phyloP scores from a whole-genome alignment of 2,797 vertebrate species.

The Tauraco hartlaubi region DNA sequence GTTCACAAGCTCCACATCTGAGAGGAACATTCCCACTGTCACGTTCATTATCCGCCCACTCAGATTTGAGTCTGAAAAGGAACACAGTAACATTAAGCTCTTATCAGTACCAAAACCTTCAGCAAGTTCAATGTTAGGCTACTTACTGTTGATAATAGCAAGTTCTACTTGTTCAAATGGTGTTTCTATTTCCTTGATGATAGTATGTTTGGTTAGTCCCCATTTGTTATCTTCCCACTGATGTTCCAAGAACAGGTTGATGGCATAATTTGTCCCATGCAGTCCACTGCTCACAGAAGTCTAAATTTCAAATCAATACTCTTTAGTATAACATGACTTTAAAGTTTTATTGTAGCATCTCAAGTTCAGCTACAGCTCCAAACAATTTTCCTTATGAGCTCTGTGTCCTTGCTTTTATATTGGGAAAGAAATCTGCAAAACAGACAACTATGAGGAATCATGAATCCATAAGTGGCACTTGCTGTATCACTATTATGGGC shows the following conservation, averaged over 20 bases:
- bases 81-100: background rate
- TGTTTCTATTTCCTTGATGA: constrained; percentile 68
- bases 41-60: constrained; percentile 34
- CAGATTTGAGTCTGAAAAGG: constrained; percentile 36
- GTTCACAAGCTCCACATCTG: constrained; percentile 63
- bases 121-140: background rate
- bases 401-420: background rate
- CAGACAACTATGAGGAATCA: background rate
- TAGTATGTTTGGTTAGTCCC: constrained; percentile 58
- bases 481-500: background rate
- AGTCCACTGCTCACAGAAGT: constrained; percentile 43
- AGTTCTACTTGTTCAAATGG: constrained; percentile 47
- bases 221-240: constrained; percentile 65
- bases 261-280: constrained; percentile 40
- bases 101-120: background rate
- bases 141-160: constrained; percentile 61
- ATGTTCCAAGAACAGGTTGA: constrained; percentile 68
- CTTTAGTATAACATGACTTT: background rate
- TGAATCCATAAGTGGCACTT: background rate
- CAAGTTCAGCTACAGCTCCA: background rate
- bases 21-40: constrained; percentile 64
- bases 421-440: background rate
- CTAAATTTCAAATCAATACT: constrained; percentile 30
- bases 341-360: background rate
- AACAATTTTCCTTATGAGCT: background rate